Evolutionary conservation across 2,113 vertebrate genomes (phyloP), one percentile per base, ranked within the genome.

Genomic region (Ceuthmochares aereus): DNA sequence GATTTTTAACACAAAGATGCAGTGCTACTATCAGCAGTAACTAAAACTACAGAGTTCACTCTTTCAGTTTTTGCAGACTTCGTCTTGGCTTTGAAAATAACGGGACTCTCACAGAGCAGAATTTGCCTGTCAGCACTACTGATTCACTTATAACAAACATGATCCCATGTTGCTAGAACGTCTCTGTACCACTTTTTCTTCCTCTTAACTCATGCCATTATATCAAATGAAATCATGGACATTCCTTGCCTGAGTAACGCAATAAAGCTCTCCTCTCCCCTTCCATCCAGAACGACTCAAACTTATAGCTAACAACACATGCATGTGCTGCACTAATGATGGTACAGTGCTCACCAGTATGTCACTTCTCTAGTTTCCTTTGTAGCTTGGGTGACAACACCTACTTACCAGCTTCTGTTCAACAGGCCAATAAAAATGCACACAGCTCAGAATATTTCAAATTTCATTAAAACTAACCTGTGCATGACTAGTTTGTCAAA

Each of bases 1-100:
- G 92, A 98, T 96, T 96, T 95, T 91, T 91, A 93, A 97, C 90
- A 94, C 90, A 92, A 96, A 96, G 97, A 97, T 87, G 90, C 94
- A 91, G 73, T 92, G 70, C 95, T 96, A 86, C 58, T 81, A 78
- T 82, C 89, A 95, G 95, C 40, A 88, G 91, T 92, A 97, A 91
- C 93, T 95, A 92, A 72, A 89, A 89, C 90, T 97, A 92, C 75
- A 80, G 62, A 89, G 80, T 82, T 90, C 81, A 92, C 30, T 69
- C 68, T 84, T 86, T 76, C 55, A 42, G 62, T 79, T 89, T 84
- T 93, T 92, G 91, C 83, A 93, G 88, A 86, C 77, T 88, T 95
- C 84, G 68, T 90, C 82, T 93, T 87, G 96, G 75, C 77, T 90
- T 93, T 87, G 76, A 96, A 93, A 88, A 76, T 54, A 93, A 84